Percentiles rank a stretch among this genome's conserved stretches.
Evolutionary conservation across 2,888 invertebrate genomes (phyloP).

Genomic region (Alcis repandata): DNA sequence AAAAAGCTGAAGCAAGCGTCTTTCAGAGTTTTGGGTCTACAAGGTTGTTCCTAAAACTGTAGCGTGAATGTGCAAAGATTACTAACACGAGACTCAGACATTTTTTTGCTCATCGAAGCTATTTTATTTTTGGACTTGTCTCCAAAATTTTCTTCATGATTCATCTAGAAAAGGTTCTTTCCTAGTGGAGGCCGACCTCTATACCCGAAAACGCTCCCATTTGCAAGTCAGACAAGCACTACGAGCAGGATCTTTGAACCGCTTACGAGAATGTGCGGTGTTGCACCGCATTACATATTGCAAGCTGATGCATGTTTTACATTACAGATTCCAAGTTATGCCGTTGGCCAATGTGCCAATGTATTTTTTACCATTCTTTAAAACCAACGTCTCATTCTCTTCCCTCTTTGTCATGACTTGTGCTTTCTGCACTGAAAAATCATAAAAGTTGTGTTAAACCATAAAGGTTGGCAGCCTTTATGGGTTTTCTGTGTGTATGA

Average conservation of each 20-base stretch:
- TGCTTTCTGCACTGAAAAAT: no score
- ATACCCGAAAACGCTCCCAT: conserved; percentile 21
- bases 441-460: no score
- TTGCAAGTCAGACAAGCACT: conserved; percentile 21
- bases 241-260: conserved; percentile 21
- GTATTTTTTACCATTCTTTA: not conserved
- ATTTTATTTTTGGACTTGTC: not conserved
- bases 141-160: not conserved
- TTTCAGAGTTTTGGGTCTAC: no score
- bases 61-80: no score
- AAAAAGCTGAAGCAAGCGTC: no score
- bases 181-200: conserved; percentile 14
- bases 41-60: no score
- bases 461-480: no score
- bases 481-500: no score
- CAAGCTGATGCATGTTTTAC: conserved; percentile 14
- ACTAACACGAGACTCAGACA: not conserved
- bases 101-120: not conserved
- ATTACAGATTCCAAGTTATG: conserved; percentile 2
- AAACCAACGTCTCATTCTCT: no score
- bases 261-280: conserved; percentile 15
- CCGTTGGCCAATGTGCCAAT: not conserved
- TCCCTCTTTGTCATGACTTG: no score
- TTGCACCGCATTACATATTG: conserved; percentile 17
- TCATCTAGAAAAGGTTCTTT: not conserved